Evolutionary conservation across 2,888 invertebrate species (phyloP).

Genomic region (Aphrophora alni): DNA sequence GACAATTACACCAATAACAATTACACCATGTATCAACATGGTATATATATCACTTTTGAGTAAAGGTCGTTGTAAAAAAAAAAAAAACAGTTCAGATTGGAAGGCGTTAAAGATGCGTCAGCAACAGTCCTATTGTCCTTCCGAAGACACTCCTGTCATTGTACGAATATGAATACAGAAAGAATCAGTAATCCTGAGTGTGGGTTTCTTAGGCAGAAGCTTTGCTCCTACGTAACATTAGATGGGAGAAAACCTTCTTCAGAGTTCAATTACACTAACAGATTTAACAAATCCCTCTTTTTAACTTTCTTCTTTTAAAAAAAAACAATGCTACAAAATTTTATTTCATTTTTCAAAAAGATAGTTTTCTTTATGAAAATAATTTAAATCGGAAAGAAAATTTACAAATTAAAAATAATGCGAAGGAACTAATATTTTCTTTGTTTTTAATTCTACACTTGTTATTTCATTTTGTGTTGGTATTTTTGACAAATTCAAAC

Average conservation of each 20-base stretch:
- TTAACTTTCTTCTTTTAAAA: no score
- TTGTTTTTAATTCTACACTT: no score
- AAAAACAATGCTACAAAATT: no score
- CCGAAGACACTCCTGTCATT: neutral
- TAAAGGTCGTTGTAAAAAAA: neutral
- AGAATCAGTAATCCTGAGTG: neutral
- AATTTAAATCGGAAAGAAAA: no score
- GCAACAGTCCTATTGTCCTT: neutral
- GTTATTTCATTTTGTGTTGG: no score
- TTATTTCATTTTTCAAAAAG: no score
- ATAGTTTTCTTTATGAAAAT: no score
- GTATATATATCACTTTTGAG: neutral
- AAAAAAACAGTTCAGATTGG: neutral
- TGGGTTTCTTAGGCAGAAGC: neutral
- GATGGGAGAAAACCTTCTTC: neutral
- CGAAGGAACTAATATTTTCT: no score
- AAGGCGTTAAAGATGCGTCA: conserved; percentile 3
- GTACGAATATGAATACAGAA: neutral
- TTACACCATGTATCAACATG: neutral
- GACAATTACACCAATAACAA: neutral
- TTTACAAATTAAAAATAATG: no score
- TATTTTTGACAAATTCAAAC: no score
- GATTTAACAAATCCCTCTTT: no score
- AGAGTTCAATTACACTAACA: neutral
- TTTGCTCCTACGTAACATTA: neutral